Conservation (phyloP, 2,888 invertebrate species). For the Drosophila buzzatii region DNA sequence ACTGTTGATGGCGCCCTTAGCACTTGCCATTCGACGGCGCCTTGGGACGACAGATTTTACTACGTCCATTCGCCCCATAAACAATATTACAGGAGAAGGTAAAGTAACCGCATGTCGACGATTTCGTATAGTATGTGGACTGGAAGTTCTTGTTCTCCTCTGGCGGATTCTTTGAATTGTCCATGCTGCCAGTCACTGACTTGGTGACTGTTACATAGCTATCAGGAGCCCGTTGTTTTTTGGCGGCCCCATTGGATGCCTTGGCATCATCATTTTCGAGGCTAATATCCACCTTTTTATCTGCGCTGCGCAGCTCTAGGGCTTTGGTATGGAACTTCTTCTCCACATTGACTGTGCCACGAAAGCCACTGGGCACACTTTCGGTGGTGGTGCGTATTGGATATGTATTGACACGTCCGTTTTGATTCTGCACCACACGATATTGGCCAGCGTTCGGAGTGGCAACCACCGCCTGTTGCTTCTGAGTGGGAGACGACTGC, state of each 20-base stretch:
- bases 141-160: conserved; percentile 90
- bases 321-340: conserved; percentile 85
- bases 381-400: conserved; percentile 79
- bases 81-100: conserved; percentile 94
- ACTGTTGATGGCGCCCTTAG: conserved; percentile 57
- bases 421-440: conserved; percentile 83
- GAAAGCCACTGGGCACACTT: conserved; percentile 84
- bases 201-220: conserved; percentile 92
- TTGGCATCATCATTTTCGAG: conserved; percentile 65
- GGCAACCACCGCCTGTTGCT: conserved; percentile 78
- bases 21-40: conserved; percentile 91
- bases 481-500: conserved; percentile 81
- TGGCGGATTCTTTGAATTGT: conserved; percentile 87
- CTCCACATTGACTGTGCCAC: conserved; percentile 84
- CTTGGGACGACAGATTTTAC: conserved; percentile 93
- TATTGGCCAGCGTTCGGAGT: conserved; percentile 44
- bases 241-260: conserved; percentile 24
- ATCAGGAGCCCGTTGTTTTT: conserved; percentile 86
- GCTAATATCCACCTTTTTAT: conserved; percentile 74
- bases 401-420: conserved; percentile 79
- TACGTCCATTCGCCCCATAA: conserved; percentile 91
- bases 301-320: conserved; percentile 71
- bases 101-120: conserved; percentile 94
- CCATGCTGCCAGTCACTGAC: conserved; percentile 91
- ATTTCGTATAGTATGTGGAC: conserved; percentile 93